phyloP scores from a whole-genome alignment of 2,888 invertebrate genomes.

The Campoletis raptor region DNA sequence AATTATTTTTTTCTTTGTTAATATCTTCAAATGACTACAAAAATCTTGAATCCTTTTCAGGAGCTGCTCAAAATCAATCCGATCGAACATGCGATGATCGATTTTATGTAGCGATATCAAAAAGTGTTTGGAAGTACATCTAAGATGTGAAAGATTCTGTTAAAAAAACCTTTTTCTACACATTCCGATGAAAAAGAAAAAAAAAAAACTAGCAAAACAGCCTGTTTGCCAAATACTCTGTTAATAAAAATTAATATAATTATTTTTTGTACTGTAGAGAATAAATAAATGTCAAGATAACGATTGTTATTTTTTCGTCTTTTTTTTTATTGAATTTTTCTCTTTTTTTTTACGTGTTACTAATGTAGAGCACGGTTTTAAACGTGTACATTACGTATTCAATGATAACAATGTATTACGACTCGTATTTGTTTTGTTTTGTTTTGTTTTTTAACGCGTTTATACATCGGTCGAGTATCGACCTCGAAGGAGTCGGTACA shows the following conservation, averaged over 20 bases:
- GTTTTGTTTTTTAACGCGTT: constrained; percentile 42
- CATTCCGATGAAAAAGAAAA: not conserved
- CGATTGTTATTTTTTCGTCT: constrained; percentile 61
- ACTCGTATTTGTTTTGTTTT: constrained; percentile 34
- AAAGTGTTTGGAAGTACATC: not conserved
- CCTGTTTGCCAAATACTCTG: not conserved
- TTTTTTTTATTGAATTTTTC: constrained; percentile 78
- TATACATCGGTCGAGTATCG: constrained; percentile 17
- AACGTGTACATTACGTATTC: constrained; percentile 72
- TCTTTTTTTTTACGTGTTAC: constrained; percentile 69
- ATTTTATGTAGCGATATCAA: constrained; percentile 65
- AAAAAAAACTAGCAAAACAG: not conserved
- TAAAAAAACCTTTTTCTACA: not conserved
- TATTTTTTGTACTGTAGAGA: constrained; percentile 5
- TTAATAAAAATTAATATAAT: not conserved
- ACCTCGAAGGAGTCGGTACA: constrained; percentile 38
- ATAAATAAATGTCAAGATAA: constrained; percentile 8
- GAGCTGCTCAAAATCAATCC: constrained; percentile 73
- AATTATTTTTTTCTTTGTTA: not conserved
- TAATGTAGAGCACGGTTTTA: constrained; percentile 77
- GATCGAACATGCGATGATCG: constrained; percentile 78
- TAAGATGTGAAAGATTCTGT: not conserved
- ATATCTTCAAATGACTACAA: constrained; percentile 69
- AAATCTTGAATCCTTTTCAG: constrained; percentile 71
- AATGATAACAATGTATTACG: constrained; percentile 73